phyloP scores from a whole-genome alignment of 1,140 invertebrate species.

The Papilio xuthus region DNA sequence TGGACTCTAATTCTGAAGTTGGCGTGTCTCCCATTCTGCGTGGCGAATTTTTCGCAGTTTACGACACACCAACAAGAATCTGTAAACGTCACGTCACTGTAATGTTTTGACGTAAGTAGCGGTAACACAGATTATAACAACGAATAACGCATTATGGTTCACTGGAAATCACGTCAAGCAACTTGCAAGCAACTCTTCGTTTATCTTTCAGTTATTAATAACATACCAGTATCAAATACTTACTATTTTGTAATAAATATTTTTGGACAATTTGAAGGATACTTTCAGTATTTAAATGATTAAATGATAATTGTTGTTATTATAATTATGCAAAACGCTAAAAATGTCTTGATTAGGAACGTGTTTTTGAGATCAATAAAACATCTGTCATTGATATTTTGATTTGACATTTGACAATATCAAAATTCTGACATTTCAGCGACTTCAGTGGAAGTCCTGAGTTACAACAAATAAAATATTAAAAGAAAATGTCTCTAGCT shows the following conservation, averaged over 20 bases:
- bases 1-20: constrained; percentile 61
- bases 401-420: background rate
- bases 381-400: background rate
- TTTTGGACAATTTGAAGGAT: background rate
- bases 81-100: constrained; percentile 80
- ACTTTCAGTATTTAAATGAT: background rate
- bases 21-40: constrained; percentile 76
- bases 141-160: background rate
- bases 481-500: constrained; percentile 64
- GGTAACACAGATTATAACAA: constrained; percentile 29
- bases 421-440: constrained; percentile 30
- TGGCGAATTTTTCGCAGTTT: constrained; percentile 70
- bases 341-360: background rate
- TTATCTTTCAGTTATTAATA: background rate
- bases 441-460: constrained; percentile 39
- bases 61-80: constrained; percentile 68
- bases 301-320: too few relatives aligned
- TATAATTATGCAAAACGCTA: background rate
- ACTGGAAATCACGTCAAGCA: too few relatives aligned
- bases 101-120: constrained; percentile 68
- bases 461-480: constrained; percentile 36
- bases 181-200: background rate
- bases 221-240: too few relatives aligned
- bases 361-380: constrained; percentile 24
- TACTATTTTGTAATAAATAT: too few relatives aligned